Percentiles rank a stretch among this genome's conserved stretches.
Evolutionary conservation across 35 echinoderm and acorn worm genomes (phyloP).

Genomic region (Anneissia japonica): DNA sequence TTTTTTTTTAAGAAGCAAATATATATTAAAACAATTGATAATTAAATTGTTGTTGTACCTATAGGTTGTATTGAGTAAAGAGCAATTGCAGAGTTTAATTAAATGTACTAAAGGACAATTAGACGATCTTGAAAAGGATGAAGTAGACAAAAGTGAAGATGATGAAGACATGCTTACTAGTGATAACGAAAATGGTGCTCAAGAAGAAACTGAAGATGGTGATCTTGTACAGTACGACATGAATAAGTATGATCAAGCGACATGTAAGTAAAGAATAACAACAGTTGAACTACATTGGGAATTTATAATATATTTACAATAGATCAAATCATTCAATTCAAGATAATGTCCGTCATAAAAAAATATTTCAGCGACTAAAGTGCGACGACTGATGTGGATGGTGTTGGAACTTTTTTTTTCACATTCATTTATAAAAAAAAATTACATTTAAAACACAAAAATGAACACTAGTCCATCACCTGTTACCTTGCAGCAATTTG

Average conservation of each 20-base stretch:
- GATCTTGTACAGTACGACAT: constrained; percentile 47
- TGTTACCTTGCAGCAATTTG: too few relatives aligned
- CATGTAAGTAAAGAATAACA: constrained; percentile 10
- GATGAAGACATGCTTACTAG: too few relatives aligned
- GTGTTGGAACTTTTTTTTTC: neutral
- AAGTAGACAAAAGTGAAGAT: neutral
- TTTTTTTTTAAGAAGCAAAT: neutral
- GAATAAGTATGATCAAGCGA: constrained; percentile 51
- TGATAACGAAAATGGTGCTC: too few relatives aligned
- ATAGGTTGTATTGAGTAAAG: neutral
- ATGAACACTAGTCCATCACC: too few relatives aligned
- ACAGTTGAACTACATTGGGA: neutral
- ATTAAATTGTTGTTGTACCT: neutral
- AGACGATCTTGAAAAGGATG: neutral
- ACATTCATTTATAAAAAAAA: neutral
- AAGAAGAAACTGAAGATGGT: neutral
- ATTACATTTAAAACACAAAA: too few relatives aligned
- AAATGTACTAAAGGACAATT: neutral
- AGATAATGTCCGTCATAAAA: too few relatives aligned
- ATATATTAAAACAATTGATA: constrained; percentile 7
- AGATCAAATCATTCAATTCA: neutral
- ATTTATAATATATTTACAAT: neutral
- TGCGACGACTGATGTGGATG: neutral
- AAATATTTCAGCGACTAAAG: neutral
- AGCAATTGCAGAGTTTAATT: neutral